Evolutionary conservation across 2,797 vertebrate species (phyloP).

Genomic region (Argentina silus): DNA sequence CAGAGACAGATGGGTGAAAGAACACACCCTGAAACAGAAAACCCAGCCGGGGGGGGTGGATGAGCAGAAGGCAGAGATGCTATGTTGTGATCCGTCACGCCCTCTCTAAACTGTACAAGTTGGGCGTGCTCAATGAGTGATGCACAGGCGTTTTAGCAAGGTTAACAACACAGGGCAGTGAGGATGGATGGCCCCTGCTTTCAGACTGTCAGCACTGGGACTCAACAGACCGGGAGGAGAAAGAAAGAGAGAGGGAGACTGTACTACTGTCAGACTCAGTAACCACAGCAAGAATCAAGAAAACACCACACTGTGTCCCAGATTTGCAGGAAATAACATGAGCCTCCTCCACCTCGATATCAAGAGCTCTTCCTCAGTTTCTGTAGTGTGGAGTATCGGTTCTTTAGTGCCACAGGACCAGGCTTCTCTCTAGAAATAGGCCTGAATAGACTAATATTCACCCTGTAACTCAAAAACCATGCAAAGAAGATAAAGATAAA

Average conservation of each 20-base stretch:
- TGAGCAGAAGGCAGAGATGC: neutral
- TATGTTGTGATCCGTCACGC: neutral
- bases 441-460: neutral
- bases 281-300: neutral
- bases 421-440: neutral
- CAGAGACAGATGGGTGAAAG: neutral
- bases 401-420: neutral
- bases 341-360: neutral
- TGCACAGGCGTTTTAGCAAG: conserved; percentile 19
- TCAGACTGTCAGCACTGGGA: conserved; percentile 27
- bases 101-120: neutral
- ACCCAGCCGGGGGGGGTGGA: neutral
- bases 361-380: neutral
- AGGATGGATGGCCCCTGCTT: conserved; percentile 29
- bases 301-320: neutral
- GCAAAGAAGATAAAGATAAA: neutral
- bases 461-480: neutral
- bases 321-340: neutral
- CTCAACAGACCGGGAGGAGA: conserved; percentile 9
- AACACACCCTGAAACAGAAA: neutral
- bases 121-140: conserved; percentile 6
- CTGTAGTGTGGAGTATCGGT: neutral
- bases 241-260: neutral
- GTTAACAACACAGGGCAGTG: conserved; percentile 32
- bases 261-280: neutral